phyloP scores from a whole-genome alignment of 2,888 invertebrate species.

The Ophraella communa region DNA sequence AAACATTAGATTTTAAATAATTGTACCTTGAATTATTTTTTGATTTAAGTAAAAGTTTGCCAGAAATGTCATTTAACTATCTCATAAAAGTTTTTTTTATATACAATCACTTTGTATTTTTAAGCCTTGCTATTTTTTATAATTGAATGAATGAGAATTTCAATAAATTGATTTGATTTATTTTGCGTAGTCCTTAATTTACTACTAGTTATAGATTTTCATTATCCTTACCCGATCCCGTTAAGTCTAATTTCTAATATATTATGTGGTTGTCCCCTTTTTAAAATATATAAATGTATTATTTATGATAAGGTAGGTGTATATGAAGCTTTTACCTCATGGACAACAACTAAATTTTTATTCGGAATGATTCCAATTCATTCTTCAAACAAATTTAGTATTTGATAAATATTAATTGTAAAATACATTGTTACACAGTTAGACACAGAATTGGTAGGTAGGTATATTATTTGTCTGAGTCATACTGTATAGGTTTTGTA shows the following conservation, averaged over 20 bases:
- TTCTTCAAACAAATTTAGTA: not conserved
- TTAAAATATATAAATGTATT: conserved; percentile 5
- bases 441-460: not conserved
- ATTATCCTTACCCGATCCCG: conserved; percentile 37
- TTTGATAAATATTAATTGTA: not conserved
- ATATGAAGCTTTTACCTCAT: conserved; percentile 9
- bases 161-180: conserved; percentile 56
- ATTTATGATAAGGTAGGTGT: conserved; percentile 32
- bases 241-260: conserved; percentile 13
- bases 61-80: not conserved
- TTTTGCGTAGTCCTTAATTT: conserved; percentile 54
- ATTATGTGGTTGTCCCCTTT: conserved; percentile 11
- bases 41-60: not conserved
- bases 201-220: conserved; percentile 49
- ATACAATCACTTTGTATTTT: conserved; percentile 16
- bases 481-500: not conserved
- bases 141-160: conserved; percentile 30
- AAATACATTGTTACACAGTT: not conserved
- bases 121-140: conserved; percentile 27
- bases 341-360: conserved; percentile 1
- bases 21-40: no score
- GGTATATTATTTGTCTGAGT: not conserved
- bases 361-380: not conserved
- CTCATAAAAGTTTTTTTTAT: not conserved
- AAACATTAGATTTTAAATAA: not conserved